phyloP scores from a whole-genome alignment of 2,113 vertebrate genomes.

The Chrysemys picta region DNA sequence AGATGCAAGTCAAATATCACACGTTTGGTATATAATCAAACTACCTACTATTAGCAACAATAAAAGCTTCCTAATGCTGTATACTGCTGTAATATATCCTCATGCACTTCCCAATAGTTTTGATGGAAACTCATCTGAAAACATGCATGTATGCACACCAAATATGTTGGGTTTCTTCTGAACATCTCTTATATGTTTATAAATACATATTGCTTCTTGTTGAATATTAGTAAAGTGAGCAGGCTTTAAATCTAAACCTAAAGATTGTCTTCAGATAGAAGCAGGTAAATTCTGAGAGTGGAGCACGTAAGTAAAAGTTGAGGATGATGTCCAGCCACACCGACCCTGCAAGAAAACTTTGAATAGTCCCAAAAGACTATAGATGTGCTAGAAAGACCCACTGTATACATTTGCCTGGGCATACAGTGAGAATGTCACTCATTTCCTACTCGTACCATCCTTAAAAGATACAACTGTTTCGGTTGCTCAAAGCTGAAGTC shows the following conservation, averaged over 20 bases:
- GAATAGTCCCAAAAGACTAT: not conserved
- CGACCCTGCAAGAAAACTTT: not conserved
- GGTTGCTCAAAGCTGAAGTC: not conserved
- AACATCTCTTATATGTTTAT: not conserved
- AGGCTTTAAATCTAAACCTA: not conserved
- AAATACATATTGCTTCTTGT: not conserved
- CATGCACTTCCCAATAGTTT: accelerated
- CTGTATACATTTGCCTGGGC: not conserved
- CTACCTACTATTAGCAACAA: not conserved
- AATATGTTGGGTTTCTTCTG: not conserved
- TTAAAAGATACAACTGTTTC: not conserved
- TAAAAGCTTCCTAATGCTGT: not conserved
- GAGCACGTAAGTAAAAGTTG: not conserved
- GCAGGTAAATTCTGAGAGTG: not conserved
- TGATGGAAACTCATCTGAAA: not conserved
- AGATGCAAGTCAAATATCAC: not conserved
- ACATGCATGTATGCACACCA: accelerated
- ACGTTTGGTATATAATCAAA: not conserved
- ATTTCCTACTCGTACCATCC: not conserved
- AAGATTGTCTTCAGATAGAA: not conserved
- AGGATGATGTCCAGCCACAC: not conserved
- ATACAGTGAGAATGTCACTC: not conserved
- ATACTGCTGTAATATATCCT: not conserved
- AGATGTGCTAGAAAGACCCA: not conserved
- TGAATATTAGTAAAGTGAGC: not conserved